Base-by-base conservation (phyloP, 1,140 invertebrate species). In the Cotesia glomerata region DNA sequence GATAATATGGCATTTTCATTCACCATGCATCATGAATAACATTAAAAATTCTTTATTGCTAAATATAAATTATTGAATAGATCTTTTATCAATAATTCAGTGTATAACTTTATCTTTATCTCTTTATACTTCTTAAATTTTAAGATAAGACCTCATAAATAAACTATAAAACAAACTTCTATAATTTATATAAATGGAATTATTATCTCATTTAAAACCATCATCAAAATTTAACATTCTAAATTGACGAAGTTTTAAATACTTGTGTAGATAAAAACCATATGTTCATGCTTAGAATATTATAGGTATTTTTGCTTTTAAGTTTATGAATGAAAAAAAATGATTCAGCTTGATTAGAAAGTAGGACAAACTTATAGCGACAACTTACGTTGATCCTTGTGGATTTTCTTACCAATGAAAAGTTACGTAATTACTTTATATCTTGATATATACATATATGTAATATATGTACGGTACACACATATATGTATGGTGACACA, bases 331-430 rank as follows among this genome's bases (percentile, higher is more conserved):
- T 26, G 26, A 18, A 65, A 65, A 65, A 71, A 51, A 74, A 58
- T 59, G 76, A 75, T 80, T 83, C 77, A 76, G 78, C 81, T 81
- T 85, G 80, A 82, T 85, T 85, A 85, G 85, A 86, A 86, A 86
- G 85, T 86, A 78, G 84, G 80, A 82, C 82, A 83, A 74, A 76
- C 69, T 79, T 77, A 77, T 79, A 76, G 76, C 36, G 66, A 76
- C 76, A 82, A 36, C 77, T 77, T 76, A 77, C 70, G 76, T 74
- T 59, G 16, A 72, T 77, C 79, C 77, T 72, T 76, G 71, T 78
- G 74, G 75, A 72, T 75, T 78, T 78, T 51, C 18, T 67, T 61
- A 77, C 77, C 77, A 79, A 78, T 78, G 76, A 56, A 82, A 70
- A 80, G 79, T 81, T 79, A 79, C 39, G 71, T 81, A 80, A 80